Percentiles rank a stretch among this genome's conserved stretches.
phyloP scores from a whole-genome alignment of 2,797 vertebrate genomes.

The Todus mexicanus region DNA sequence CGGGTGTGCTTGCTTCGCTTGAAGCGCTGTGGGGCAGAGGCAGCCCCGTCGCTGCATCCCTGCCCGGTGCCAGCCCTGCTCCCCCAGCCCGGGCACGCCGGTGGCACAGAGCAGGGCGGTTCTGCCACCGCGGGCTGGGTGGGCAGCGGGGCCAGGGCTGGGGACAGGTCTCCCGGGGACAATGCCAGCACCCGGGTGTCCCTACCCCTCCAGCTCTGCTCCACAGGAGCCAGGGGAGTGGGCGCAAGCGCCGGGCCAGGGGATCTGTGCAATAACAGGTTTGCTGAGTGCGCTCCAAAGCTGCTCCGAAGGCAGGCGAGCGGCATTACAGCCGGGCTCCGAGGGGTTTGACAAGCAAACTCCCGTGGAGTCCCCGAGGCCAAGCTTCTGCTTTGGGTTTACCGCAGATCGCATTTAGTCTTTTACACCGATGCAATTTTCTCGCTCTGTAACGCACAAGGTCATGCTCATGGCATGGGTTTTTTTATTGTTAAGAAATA shows the following conservation, averaged over 20 bases:
- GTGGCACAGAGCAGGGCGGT: neutral
- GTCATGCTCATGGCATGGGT: neutral
- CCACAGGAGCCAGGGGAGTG: neutral
- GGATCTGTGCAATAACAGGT: neutral
- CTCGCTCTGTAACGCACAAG: neutral
- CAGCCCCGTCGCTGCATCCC: neutral
- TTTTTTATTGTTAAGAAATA: neutral
- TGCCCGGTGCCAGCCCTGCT: neutral
- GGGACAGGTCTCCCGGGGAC: neutral
- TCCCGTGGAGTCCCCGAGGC: accelerated
- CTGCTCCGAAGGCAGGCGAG: neutral
- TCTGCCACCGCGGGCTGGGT: accelerated
- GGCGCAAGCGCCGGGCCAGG: neutral
- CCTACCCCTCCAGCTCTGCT: neutral
- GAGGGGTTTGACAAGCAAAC: accelerated
- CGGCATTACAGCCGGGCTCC: neutral
- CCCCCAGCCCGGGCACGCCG: accelerated
- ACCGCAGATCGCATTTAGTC: accelerated
- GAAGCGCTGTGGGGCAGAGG: neutral
- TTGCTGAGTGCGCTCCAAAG: neutral
- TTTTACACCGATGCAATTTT: neutral
- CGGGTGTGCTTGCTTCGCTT: accelerated
- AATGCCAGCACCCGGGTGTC: accelerated
- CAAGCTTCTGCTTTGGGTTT: neutral
- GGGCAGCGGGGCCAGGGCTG: neutral